phyloP scores from a whole-genome alignment of 2,113 vertebrate species.

The Gasterosteus aculeatus region DNA sequence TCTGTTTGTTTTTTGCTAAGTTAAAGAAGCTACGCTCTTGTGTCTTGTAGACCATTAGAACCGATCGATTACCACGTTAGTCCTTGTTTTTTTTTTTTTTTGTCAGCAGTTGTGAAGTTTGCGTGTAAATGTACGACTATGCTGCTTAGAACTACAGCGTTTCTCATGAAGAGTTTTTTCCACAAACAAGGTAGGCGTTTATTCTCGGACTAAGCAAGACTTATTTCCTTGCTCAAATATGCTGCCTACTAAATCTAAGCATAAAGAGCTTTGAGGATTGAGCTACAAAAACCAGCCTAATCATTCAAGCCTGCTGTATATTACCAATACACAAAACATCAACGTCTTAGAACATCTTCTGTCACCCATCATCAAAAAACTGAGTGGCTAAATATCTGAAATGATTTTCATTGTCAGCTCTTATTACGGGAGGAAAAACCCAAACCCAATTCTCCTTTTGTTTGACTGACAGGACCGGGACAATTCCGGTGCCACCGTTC shows the following conservation, averaged over 20 bases:
- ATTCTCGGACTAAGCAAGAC: background rate
- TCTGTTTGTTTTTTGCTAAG: background rate
- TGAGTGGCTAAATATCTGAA: background rate
- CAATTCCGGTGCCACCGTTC: conserved; percentile 92
- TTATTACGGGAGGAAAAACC: too few relatives aligned
- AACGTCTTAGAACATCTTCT: background rate
- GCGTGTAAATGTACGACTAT: background rate
- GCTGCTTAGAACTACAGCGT: background rate
- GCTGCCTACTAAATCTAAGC: background rate
- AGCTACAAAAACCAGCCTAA: background rate
- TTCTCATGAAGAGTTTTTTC: background rate
- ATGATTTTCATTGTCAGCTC: background rate
- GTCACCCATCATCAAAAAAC: background rate
- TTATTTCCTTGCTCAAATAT: background rate
- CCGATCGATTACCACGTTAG: background rate
- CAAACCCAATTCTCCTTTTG: background rate
- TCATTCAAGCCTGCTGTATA: background rate
- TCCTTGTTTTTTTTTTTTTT: background rate
- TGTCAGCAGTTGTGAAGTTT: background rate
- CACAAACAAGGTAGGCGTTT: background rate
- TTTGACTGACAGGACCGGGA: conserved; percentile 86
- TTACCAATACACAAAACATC: background rate
- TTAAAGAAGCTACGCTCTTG: background rate
- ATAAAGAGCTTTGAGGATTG: conserved; percentile 1
- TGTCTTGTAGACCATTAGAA: background rate